A percentile compares a stretch with the other conserved stretches of the same genome.
Conservation (phyloP, 2,888 invertebrate genomes). For the Scaptomyza polygonia region DNA sequence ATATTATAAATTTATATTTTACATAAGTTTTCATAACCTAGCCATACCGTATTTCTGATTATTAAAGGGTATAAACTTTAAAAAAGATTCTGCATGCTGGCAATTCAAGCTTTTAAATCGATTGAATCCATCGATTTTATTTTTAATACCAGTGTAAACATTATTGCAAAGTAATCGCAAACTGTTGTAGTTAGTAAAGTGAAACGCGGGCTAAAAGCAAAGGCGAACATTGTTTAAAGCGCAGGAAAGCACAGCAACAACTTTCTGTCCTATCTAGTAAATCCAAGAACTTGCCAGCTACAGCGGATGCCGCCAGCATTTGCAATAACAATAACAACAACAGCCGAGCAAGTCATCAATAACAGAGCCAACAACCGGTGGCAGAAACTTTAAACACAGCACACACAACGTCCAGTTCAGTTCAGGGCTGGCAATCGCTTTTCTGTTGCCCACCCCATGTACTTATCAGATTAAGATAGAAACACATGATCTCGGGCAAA, state of each 20-base stretch:
- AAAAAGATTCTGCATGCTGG: neutral
- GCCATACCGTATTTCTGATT: neutral
- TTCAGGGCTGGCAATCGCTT: conserved; percentile 4
- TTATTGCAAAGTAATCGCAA: conserved; percentile 46
- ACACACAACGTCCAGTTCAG: conserved; percentile 43
- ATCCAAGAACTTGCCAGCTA: conserved; percentile 57
- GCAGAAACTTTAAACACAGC: conserved; percentile 55
- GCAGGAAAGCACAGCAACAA: conserved; percentile 35
- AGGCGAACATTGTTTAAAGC: conserved; percentile 49
- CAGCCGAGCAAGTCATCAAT: conserved; percentile 58
- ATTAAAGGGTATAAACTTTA: neutral
- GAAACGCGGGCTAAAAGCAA: conserved; percentile 1
- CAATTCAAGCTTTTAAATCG: conserved; percentile 51
- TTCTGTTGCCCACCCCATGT: conserved; percentile 24
- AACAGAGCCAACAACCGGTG: conserved; percentile 49
- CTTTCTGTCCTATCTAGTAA: conserved; percentile 53
- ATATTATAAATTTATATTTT: too few relatives aligned
- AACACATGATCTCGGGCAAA: conserved; percentile 63
- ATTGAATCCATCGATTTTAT: conserved; percentile 58
- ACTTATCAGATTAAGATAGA: conserved; percentile 73
- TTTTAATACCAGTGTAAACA: conserved; percentile 45
- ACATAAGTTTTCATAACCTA: too few relatives aligned
- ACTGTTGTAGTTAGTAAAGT: conserved; percentile 45
- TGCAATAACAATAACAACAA: conserved; percentile 25
- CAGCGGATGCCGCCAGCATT: conserved; percentile 42